These are phyloP conservation scores for Anhinga rufa DNA, from an alignment of 2,113 vertebrate species.

Conservation along the genomic window DNA sequence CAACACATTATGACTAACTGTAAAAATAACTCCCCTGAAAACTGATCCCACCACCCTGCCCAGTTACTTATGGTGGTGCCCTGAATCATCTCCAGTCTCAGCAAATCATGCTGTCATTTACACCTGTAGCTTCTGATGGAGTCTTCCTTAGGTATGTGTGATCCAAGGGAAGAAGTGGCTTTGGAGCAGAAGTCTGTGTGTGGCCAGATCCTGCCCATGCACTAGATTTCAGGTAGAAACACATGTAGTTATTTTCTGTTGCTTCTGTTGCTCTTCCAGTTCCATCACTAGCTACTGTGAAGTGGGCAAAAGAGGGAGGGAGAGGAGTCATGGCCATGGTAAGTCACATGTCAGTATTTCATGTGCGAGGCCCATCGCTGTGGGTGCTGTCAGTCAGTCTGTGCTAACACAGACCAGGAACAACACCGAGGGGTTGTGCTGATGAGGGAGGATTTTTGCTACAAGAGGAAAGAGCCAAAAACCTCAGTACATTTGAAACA, in stretches of 20 bases:
- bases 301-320: not conserved
- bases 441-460: not conserved
- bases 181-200: not conserved
- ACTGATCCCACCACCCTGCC: not conserved
- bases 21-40: not conserved
- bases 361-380: fast-evolving
- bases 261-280: not conserved
- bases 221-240: not conserved
- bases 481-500: not conserved
- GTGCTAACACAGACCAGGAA: not conserved
- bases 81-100: not conserved
- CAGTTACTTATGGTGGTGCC: not conserved
- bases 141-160: not conserved
- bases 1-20: not conserved
- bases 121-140: not conserved
- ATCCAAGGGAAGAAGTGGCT: not conserved
- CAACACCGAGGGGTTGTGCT: fast-evolving
- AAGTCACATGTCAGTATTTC: not conserved
- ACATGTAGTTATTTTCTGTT: not conserved
- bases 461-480: not conserved
- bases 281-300: not conserved
- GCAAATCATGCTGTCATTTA: not conserved
- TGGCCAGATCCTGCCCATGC: not conserved
- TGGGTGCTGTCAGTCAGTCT: not conserved
- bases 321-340: not conserved